Percentiles rank a stretch among this genome's conserved stretches.
phyloP scores from a whole-genome alignment of 2,797 vertebrate species.

The Propithecus perrieri region DNA sequence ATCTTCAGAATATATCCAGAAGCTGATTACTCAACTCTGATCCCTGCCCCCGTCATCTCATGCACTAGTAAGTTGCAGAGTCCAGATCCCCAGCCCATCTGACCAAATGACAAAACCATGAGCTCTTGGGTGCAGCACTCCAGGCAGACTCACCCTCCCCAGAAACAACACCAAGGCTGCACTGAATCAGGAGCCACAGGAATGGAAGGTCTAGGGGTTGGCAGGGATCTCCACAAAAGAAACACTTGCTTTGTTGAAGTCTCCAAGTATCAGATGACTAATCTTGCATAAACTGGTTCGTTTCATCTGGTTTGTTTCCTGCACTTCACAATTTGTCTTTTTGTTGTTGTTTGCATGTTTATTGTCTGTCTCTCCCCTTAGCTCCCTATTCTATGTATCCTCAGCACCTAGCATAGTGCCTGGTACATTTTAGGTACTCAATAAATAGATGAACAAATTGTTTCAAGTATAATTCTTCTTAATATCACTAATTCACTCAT shows the following conservation, averaged over 20 bases:
- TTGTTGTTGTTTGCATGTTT: not conserved
- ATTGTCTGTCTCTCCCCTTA: not conserved
- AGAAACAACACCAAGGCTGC: not conserved
- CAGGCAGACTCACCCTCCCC: not conserved
- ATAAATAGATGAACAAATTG: not conserved
- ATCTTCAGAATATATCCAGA: not conserved
- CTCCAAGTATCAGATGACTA: not conserved
- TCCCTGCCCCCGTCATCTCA: not conserved
- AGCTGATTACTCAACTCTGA: not conserved
- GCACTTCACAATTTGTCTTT: not conserved
- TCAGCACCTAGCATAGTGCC: not conserved
- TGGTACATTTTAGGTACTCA: not conserved
- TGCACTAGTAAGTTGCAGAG: not conserved
- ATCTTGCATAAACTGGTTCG: not conserved
- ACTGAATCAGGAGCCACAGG: not conserved
- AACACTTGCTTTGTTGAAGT: not conserved
- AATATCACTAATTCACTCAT: not conserved
- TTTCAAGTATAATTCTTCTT: conserved; percentile 15
- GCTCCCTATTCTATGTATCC: not conserved
- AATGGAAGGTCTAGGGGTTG: not conserved
- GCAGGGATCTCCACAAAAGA: not conserved
- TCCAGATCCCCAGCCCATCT: not conserved
- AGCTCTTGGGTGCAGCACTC: not conserved
- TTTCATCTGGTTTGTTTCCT: not conserved
- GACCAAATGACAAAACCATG: not conserved